Evolutionary conservation across 2,113 vertebrate genomes (phyloP).

Genomic region (Leucopsar rothschildi): DNA sequence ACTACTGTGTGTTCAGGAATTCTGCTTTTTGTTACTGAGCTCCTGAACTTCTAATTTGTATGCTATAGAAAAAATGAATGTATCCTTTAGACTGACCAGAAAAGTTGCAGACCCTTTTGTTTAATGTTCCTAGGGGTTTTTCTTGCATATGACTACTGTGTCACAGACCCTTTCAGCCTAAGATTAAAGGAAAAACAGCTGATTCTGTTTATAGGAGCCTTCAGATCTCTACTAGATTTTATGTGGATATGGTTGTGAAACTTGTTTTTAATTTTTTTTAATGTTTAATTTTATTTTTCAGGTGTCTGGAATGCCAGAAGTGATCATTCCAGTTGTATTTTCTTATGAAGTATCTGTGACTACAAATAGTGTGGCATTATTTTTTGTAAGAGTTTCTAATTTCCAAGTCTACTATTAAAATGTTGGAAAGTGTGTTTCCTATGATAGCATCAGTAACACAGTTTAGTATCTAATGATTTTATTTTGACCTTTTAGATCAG

Average conservation of each 20-base stretch:
- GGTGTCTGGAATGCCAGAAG: constrained; percentile 5
- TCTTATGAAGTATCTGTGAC: not conserved
- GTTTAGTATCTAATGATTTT: not conserved
- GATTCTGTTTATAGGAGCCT: not conserved
- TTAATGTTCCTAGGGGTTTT: not conserved
- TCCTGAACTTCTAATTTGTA: not conserved
- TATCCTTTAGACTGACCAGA: not conserved
- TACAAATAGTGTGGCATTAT: not conserved
- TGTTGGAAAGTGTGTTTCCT: not conserved
- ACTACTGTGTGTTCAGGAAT: not conserved
- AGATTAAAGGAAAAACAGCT: constrained; percentile 1
- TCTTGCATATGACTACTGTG: not conserved
- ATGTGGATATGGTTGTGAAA: not conserved
- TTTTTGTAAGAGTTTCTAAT: not conserved
- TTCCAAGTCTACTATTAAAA: not conserved
- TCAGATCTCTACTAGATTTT: not conserved
- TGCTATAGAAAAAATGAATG: not conserved
- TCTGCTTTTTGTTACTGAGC: not conserved
- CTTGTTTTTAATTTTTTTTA: not conserved
- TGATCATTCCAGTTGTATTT: constrained; percentile 13
- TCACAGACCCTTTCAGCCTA: not conserved
- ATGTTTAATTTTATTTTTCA: not conserved
- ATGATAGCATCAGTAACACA: not conserved
- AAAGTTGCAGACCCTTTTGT: not conserved
- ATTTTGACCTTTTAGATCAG: not conserved